Evolutionary conservation across 2,888 invertebrate species (phyloP), one percentile per base, ranked within the genome.

Genomic region (Blera fallax): DNA sequence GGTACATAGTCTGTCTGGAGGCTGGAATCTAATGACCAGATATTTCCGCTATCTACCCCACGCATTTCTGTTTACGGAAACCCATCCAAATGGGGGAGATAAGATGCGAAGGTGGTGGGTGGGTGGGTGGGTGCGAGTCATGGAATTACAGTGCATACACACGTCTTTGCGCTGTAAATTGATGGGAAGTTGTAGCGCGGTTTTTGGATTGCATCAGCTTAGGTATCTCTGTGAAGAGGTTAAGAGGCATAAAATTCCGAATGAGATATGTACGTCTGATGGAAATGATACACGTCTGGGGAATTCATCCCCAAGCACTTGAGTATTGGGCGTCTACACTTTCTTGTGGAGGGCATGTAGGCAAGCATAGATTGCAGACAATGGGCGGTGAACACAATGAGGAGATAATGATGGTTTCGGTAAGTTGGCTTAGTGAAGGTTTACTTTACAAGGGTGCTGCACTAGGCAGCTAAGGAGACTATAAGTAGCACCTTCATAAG

Each of bases 21-120:
- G 52, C 67, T 67, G 60, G 37, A 48, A 78, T 83, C 54, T 67
- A 78, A 83, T 83, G 73, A 62, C 83, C 62, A 73, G 62, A 72
- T 65, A 78, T 60, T 83, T 83, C 83, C 78, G 83, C 62, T 67
- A 78, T 73, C 83, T 62, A 78, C 58, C 74, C 56, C 78, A 78
- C 78, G 78, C 83, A 72, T 73, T 78, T 67, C 16, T 27, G 37
- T 65, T 16, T 34, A 37, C 70, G 70, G 70, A 78, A 73, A 73
- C 14, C 32, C 60, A 67, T 45, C 60, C 45, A 52, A 83, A 69
- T 50, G 78, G 73, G 83, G 83, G 73, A 83, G 78, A 73, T 78
- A 83, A 83, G 67, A 72, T 18, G 50, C 54, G 34, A 8, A 72
- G 34, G 72, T 56, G 64, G 74, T n/a, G 32, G 27, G 45, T 14